A percentile compares a stretch with the other conserved stretches of the same genome.
phyloP scores from a whole-genome alignment of 2,113 vertebrate species.

The Amia ocellicauda region DNA sequence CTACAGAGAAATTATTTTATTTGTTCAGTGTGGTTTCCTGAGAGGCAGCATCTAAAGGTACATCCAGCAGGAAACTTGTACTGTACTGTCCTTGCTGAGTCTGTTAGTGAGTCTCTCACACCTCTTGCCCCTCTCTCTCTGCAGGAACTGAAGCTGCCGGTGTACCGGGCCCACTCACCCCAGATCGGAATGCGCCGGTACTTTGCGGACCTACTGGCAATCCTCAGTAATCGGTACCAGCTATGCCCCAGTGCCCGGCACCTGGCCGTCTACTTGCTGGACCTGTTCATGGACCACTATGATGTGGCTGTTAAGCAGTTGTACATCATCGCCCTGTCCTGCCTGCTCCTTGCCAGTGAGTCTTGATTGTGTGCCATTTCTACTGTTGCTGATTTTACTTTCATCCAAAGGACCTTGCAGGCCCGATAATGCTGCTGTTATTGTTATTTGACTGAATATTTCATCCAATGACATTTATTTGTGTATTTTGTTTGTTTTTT shows the following conservation, averaged over 20 bases:
- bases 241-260: slow-evolving; percentile 81
- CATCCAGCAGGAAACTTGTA: no score
- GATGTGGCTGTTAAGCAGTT: slow-evolving; percentile 78
- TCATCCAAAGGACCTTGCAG: no score
- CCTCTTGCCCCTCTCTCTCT: slow-evolving; percentile 3
- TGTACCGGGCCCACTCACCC: slow-evolving; percentile 77
- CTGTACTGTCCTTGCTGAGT: no score
- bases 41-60: no score
- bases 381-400: no score
- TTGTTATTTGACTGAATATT: not conserved
- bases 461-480: no score
- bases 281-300: slow-evolving; percentile 87
- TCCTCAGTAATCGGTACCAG: slow-evolving; percentile 77
- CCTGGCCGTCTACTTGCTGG: slow-evolving; percentile 83
- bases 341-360: slow-evolving; percentile 88
- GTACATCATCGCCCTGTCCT: slow-evolving; percentile 74
- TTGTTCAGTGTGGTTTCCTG: no score
- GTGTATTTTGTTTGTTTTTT: no score
- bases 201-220: slow-evolving; percentile 78
- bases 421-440: not conserved
- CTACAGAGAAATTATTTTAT: no score
- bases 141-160: slow-evolving; percentile 83
- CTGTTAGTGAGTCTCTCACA: no score
- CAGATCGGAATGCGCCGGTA: slow-evolving; percentile 85
- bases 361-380: no score